phyloP scores from a whole-genome alignment of 2,113 vertebrate genomes.

The Seriola dumerili region DNA sequence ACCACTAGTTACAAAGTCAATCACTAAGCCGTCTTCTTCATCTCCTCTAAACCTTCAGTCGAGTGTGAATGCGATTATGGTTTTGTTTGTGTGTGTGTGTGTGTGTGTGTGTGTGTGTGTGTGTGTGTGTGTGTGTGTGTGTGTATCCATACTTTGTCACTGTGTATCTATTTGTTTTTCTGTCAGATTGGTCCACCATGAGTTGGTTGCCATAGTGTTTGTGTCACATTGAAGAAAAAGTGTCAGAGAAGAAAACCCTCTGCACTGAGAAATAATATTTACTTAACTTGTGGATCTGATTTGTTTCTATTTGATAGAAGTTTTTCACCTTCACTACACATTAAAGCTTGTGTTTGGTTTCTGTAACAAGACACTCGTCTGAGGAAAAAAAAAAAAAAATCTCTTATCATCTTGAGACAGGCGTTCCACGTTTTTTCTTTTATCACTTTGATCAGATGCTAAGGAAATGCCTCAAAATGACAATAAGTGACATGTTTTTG shows the following conservation, averaged over 20 bases:
- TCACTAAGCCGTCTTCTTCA: conserved; percentile 17
- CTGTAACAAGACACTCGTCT: not conserved
- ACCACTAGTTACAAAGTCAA: conserved; percentile 12
- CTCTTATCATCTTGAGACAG: not conserved
- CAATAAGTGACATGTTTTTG: conserved; percentile 31
- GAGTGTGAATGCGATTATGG: not conserved
- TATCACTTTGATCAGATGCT: conserved; percentile 30
- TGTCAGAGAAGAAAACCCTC: not conserved
- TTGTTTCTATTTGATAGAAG: not conserved
- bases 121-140: not conserved
- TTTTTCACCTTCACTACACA: conserved; percentile 4
- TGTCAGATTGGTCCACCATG: not conserved
- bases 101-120: not conserved
- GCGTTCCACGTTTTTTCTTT: not conserved
- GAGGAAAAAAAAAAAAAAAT: conserved; percentile 7
- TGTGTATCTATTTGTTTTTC: not conserved
- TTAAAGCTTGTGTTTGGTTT: not conserved
- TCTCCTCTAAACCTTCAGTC: conserved; percentile 22
- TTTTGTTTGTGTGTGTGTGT: not conserved
- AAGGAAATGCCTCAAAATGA: conserved; percentile 5
- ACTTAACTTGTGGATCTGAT: not conserved
- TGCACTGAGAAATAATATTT: not conserved
- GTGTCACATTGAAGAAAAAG: not conserved
- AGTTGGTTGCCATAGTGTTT: not conserved
- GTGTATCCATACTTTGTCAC: not conserved